A percentile compares a stretch with the other conserved stretches of the same genome.
Evolutionary conservation across 2,113 vertebrate species (phyloP).

Genomic region (Sylvia atricapilla): DNA sequence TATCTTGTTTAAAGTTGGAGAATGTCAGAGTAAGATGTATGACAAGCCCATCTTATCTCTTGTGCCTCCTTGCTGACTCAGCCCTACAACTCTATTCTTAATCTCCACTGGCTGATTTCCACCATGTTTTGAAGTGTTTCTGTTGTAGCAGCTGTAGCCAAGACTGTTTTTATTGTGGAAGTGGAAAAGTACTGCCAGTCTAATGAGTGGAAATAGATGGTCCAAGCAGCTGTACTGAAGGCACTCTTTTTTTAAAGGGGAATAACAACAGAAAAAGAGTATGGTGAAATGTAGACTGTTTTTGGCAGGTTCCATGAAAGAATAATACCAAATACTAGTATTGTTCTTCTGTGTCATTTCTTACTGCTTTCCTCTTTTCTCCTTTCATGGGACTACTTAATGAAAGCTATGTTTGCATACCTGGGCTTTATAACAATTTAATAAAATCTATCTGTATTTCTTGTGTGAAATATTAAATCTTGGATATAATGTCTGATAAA

Average conservation of each 20-base stretch:
- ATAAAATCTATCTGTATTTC: neutral
- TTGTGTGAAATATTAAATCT: neutral
- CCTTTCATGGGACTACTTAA: neutral
- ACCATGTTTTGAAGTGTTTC: slow-evolving; percentile 1
- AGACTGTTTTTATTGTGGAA: neutral
- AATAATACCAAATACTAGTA: neutral
- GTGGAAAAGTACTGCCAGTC: slow-evolving; percentile 51
- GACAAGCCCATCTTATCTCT: neutral
- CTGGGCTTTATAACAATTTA: neutral
- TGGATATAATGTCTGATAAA: neutral
- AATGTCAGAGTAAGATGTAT: neutral
- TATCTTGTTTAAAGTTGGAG: slow-evolving; percentile 16
- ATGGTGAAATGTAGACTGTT: neutral
- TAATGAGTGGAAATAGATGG: neutral
- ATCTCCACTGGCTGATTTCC: slow-evolving; percentile 42
- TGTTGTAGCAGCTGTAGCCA: slow-evolving; percentile 21
- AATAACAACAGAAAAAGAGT: neutral
- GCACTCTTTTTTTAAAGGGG: neutral
- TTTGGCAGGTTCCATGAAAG: neutral
- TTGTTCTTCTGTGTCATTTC: neutral
- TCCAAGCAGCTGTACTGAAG: neutral
- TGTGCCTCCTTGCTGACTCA: slow-evolving; percentile 10
- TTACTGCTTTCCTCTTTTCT: neutral
- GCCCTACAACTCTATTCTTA: slow-evolving; percentile 29
- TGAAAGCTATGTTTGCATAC: neutral